A percentile compares a stretch with the other conserved stretches of the same genome.
phyloP scores from a whole-genome alignment of 35 echinoderm and acorn worm species.

The Stichopus chloronotus region DNA sequence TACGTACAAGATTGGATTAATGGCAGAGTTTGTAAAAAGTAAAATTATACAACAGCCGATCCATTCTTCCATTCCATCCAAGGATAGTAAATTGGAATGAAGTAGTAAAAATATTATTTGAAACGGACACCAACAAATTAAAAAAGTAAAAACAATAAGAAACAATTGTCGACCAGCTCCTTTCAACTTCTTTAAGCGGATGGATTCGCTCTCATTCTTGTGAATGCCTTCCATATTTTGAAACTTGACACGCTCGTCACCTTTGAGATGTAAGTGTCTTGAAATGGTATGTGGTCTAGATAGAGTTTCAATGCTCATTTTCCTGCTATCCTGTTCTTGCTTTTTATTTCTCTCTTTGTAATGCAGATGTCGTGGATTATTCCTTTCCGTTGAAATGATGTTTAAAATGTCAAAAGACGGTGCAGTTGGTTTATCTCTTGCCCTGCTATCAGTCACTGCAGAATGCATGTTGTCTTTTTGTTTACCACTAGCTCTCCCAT shows the following conservation, averaged over 20 bases:
- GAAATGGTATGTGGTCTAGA: too few relatives aligned
- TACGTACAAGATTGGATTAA: slow-evolving; percentile 18
- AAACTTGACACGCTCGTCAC: neutral
- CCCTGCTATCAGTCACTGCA: neutral
- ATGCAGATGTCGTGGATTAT: too few relatives aligned
- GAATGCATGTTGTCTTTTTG: neutral
- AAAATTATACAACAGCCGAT: neutral
- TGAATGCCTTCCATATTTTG: too few relatives aligned
- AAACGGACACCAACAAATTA: neutral
- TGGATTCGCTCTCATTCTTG: neutral
- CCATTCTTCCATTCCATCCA: neutral
- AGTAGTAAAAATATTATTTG: neutral
- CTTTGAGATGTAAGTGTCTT: too few relatives aligned
- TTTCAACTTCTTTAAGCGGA: neutral
- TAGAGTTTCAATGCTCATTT: too few relatives aligned
- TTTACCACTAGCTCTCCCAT: neutral
- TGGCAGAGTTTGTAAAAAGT: neutral
- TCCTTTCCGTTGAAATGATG: too few relatives aligned
- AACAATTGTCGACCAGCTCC: slow-evolving; percentile 14
- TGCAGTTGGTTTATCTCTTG: too few relatives aligned
- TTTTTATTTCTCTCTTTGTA: neutral
- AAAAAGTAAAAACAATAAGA: slow-evolving; percentile 2
- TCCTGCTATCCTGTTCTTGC: too few relatives aligned
- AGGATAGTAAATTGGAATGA: neutral
- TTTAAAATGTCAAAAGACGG: too few relatives aligned